Evolutionary conservation across 2,888 invertebrate species (phyloP).

Genomic region (Drosophila hawaiiensis): DNA sequence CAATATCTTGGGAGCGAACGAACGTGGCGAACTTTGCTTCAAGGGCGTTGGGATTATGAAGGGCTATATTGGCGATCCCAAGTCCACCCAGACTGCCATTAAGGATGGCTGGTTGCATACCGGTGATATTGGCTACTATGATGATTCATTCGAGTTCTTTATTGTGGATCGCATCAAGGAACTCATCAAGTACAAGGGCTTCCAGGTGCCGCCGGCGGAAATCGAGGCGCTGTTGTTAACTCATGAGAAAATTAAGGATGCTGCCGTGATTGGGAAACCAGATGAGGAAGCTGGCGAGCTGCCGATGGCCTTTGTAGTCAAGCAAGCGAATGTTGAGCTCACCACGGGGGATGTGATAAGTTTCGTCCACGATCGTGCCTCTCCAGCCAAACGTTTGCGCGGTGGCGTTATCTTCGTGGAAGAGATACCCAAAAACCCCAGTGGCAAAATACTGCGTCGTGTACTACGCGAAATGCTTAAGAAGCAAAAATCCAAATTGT

Average conservation of each 20-base stretch:
- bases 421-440: constrained; percentile 91
- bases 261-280: constrained; percentile 92
- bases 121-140: constrained; percentile 94
- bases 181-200: constrained; percentile 95
- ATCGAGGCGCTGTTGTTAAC: constrained; percentile 92
- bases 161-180: constrained; percentile 95
- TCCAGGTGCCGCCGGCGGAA: constrained; percentile 95
- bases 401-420: constrained; percentile 91
- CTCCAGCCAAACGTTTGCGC: constrained; percentile 90
- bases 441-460: constrained; percentile 92
- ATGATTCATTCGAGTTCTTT: constrained; percentile 91
- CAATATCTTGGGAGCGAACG: constrained; percentile 87
- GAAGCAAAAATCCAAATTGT: constrained; percentile 83
- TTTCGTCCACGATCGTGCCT: constrained; percentile 87
- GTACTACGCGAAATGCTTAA: constrained; percentile 82
- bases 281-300: constrained; percentile 91
- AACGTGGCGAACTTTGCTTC: constrained; percentile 94
- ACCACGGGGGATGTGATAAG: constrained; percentile 87
- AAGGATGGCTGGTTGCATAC: constrained; percentile 91
- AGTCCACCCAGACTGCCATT: constrained; percentile 89
- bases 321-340: constrained; percentile 86
- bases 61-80: constrained; percentile 92
- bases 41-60: constrained; percentile 93
- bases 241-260: constrained; percentile 90
- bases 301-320: constrained; percentile 91